Percentiles rank a stretch among this genome's conserved stretches.
Evolutionary conservation across 2,113 vertebrate genomes (phyloP).

Genomic region (Scophthalmus maximus): DNA sequence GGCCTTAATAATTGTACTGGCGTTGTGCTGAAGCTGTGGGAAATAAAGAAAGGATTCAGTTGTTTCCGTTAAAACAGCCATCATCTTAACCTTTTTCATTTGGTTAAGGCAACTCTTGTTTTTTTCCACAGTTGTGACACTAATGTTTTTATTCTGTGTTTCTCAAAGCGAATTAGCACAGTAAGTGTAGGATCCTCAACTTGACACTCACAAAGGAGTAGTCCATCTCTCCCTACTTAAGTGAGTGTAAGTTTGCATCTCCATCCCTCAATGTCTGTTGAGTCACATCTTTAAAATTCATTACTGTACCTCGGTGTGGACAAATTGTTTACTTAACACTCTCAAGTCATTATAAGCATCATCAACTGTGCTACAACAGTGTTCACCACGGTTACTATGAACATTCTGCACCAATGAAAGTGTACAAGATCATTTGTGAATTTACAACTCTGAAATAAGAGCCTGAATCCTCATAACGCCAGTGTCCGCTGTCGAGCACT

Average conservation of each 20-base stretch:
- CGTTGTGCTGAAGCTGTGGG: no score
- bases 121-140: no score
- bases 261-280: not conserved
- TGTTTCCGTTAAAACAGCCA: not conserved
- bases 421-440: constrained; percentile 10
- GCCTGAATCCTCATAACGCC: constrained; percentile 5
- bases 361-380: no score
- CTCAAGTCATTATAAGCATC: not conserved
- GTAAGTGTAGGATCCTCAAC: no score
- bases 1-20: not conserved
- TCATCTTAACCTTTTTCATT: no score
- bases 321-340: not conserved
- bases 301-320: not conserved
- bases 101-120: no score
- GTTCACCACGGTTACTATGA: not conserved
- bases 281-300: not conserved
- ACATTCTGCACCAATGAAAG: not conserved
- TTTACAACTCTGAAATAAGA: constrained; percentile 21
- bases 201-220: no score
- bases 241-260: not conserved
- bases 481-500: constrained; percentile 26
- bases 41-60: no score
- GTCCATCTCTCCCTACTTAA: not conserved
- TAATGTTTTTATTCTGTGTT: no score
- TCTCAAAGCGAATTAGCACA: no score